Evolutionary conservation across 2,888 invertebrate genomes (phyloP), one percentile per base, ranked within the genome.

Genomic region (Azorinus chamasolen): DNA sequence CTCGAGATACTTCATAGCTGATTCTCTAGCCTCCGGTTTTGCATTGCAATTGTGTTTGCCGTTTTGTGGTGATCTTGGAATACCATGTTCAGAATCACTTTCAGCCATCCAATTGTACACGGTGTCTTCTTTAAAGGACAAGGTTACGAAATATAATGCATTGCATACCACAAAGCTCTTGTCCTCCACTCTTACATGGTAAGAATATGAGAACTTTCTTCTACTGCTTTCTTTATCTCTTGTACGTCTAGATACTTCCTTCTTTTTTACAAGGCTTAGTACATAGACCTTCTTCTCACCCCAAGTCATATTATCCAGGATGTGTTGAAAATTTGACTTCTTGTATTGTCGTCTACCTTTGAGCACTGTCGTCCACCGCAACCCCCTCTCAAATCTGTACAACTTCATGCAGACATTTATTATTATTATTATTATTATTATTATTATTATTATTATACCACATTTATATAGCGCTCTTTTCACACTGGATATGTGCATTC

Each of bases 271-370:
- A n/a, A n/a, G n/a, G n/a, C 14, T 45, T 22, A 59, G n/a, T 4
- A 65, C 64, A 37, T 53, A 65, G 1, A 53, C 4, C 27, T 57
- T 61, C 27, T 59, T 72, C 24, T 66, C 20, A 20, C 41, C 25
- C 74, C 68, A 68, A 18, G 18, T 41, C 74, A 74, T 68, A 18
- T 62, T 46, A 6, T 62, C 18, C 62, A n/a, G n/a, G n/a, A n/a
- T n/a, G n/a, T n/a, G n/a, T n/a, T n/a, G n/a, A n/a, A n/a, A n/a
- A n/a, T n/a, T n/a, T n/a, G n/a, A n/a, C n/a, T n/a, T n/a, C n/a
- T n/a, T n/a, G n/a, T n/a, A n/a, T n/a, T n/a, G n/a, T n/a, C n/a
- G n/a, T n/a, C n/a, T n/a, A n/a, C n/a, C n/a, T n/a, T n/a, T n/a
- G n/a, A n/a, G n/a, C n/a, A n/a, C n/a, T n/a, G n/a, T n/a, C n/a